A percentile compares a stretch with the other conserved stretches of the same genome.
phyloP scores from a whole-genome alignment of 2,797 vertebrate species.

The Enteromius argenteus region DNA sequence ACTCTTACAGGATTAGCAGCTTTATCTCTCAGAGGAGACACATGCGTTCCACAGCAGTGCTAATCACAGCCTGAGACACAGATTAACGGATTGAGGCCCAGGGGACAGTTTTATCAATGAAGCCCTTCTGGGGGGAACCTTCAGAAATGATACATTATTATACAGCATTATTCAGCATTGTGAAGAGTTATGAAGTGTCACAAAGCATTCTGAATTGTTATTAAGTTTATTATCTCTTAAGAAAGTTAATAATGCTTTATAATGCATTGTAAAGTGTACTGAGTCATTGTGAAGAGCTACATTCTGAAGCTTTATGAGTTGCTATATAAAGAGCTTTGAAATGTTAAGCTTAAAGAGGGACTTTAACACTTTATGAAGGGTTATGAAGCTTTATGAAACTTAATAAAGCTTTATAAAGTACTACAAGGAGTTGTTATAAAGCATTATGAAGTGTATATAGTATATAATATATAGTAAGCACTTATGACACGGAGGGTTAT shows the following conservation, averaged over 20 bases:
- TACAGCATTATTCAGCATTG: background rate
- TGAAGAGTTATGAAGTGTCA: background rate
- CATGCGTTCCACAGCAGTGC: background rate
- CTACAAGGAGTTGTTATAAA: too few species aligned
- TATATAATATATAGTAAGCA: background rate
- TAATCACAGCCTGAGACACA: slow-evolving; percentile 12
- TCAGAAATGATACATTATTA: too few species aligned
- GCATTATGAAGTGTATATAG: too few species aligned
- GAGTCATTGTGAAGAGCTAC: background rate
- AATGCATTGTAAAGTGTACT: background rate
- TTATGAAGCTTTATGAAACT: background rate
- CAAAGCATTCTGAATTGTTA: background rate
- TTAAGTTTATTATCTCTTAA: too few species aligned
- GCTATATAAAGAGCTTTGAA: background rate
- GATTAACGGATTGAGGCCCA: slow-evolving; percentile 36
- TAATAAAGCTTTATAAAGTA: background rate
- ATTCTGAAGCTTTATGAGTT: background rate
- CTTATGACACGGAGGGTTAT: background rate
- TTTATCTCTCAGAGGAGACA: slow-evolving; percentile 3
- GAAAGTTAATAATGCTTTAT: background rate
- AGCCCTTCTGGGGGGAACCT: background rate
- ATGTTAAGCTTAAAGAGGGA: background rate
- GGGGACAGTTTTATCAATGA: slow-evolving; percentile 58
- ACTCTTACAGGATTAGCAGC: slow-evolving; percentile 14
- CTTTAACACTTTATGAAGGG: too few species aligned